These are phyloP conservation scores for Exocentrus adspersus DNA, from an alignment of 2,888 invertebrate species.

Conservation along the genomic window DNA sequence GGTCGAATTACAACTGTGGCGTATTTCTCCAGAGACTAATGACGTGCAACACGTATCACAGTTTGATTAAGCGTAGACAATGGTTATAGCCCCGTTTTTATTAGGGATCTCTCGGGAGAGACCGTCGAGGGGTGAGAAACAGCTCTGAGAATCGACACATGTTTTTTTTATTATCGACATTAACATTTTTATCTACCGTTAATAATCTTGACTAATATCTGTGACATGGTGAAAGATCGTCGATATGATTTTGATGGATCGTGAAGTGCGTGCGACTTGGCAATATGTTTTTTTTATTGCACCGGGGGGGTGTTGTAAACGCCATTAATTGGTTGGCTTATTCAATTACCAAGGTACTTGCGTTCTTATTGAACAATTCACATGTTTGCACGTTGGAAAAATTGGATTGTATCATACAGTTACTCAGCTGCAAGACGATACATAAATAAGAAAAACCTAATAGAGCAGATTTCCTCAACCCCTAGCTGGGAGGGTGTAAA, in stretches of 20 bases:
- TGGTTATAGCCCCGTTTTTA: constrained; percentile 44
- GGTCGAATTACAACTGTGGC: constrained; percentile 34
- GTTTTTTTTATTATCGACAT: constrained; percentile 40
- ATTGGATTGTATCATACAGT: no score
- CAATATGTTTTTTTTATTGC: constrained; percentile 9
- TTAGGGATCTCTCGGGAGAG: constrained; percentile 44
- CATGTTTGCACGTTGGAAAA: no score
- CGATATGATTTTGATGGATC: neutral
- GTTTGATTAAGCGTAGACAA: constrained; percentile 54
- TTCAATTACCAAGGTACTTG: no score
- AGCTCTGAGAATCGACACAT: constrained; percentile 50
- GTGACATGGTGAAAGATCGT: constrained; percentile 11
- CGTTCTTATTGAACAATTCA: no score
- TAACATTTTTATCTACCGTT: constrained; percentile 30
- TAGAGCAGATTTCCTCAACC: no score
- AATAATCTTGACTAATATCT: constrained; percentile 31
- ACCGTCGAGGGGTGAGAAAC: constrained; percentile 46
- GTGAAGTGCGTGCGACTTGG: constrained; percentile 14
- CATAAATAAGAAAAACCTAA: no score
- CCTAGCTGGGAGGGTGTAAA: no score
- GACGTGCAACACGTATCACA: constrained; percentile 50
- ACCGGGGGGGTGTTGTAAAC: no score
- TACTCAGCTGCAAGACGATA: no score
- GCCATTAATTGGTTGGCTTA: no score
- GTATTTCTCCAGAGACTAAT: constrained; percentile 47